phyloP scores from a whole-genome alignment of 2,797 vertebrate species.

The Fistularia tabacaria region DNA sequence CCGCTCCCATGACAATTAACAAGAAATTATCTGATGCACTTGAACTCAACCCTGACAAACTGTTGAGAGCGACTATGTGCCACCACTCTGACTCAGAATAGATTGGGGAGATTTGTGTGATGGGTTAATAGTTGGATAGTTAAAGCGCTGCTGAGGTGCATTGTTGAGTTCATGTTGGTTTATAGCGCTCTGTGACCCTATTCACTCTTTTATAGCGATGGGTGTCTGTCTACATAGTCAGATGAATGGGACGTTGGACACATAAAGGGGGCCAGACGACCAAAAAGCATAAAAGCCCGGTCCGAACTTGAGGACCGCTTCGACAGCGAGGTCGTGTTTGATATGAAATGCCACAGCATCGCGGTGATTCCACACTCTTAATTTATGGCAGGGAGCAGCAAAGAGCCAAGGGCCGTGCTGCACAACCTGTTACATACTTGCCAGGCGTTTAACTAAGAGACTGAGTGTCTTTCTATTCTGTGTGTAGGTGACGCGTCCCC shows the following conservation, averaged over 20 bases:
- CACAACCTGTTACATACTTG: slow-evolving; percentile 50
- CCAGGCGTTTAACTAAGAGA: slow-evolving; percentile 35
- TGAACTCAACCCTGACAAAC: slow-evolving; percentile 9
- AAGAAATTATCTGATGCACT: slow-evolving; percentile 45
- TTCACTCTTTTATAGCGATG: slow-evolving; percentile 31
- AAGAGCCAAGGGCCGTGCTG: slow-evolving; percentile 22
- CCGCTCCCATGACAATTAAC: slow-evolving; percentile 59
- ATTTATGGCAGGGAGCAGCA: not conserved
- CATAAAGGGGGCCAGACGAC: slow-evolving; percentile 19
- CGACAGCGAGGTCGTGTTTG: too few relatives aligned
- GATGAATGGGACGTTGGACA: slow-evolving; percentile 25
- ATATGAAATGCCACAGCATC: too few relatives aligned
- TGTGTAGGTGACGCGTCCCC: slow-evolving; percentile 63
- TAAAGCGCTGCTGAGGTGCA: slow-evolving; percentile 43
- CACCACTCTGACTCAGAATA: too few relatives aligned
- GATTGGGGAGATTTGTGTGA: too few relatives aligned
- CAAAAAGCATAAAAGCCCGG: slow-evolving; percentile 23
- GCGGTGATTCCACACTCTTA: too few relatives aligned
- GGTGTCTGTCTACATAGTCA: slow-evolving; percentile 38
- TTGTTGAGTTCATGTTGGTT: slow-evolving; percentile 48
- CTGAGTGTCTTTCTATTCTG: slow-evolving; percentile 54
- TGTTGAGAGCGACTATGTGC: too few relatives aligned
- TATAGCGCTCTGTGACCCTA: slow-evolving; percentile 38
- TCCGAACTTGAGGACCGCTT: slow-evolving; percentile 7
- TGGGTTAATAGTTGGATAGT: slow-evolving; percentile 52